These are phyloP conservation scores for Spodoptera frugiperda DNA, from an alignment of 1,140 invertebrate genomes.

Conservation along the genomic window DNA sequence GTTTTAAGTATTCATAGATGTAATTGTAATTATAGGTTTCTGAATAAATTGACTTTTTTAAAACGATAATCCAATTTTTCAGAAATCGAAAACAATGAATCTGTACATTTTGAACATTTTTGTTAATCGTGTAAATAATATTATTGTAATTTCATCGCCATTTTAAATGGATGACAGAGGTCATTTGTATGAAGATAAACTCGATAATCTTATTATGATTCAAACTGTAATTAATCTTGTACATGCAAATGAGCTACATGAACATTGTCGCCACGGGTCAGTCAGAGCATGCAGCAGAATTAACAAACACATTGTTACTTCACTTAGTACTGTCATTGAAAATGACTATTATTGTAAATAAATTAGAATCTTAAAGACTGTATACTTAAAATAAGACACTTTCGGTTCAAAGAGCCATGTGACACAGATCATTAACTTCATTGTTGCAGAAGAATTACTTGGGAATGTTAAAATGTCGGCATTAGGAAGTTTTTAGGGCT, in stretches of 20 bases:
- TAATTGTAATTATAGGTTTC: conserved; percentile 45
- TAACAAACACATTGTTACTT: conserved; percentile 46
- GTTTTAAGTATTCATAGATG: conserved; percentile 44
- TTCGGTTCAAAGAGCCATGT: conserved; percentile 51
- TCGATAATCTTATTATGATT: not conserved
- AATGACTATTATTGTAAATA: conserved; percentile 77
- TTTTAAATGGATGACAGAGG: conserved; percentile 50
- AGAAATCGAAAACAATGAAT: conserved; percentile 20
- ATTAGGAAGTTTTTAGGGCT: conserved; percentile 31
- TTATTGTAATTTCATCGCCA: conserved; percentile 43
- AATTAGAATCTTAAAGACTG: conserved; percentile 81
- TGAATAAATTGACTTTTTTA: conserved; percentile 37
- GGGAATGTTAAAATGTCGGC: conserved; percentile 8
- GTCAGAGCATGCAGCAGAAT: conserved; percentile 8
- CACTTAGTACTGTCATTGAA: conserved; percentile 63
- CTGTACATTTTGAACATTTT: conserved; percentile 37
- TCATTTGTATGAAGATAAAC: not conserved
- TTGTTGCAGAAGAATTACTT: conserved; percentile 4
- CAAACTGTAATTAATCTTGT: not conserved
- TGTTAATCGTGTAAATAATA: conserved; percentile 54
- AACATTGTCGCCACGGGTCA: not conserved
- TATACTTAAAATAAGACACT: conserved; percentile 66
- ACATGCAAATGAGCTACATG: conserved; percentile 3
- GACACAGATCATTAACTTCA: conserved; percentile 40
- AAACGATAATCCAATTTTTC: conserved; percentile 37